Evolutionary conservation across 2,113 vertebrate genomes (phyloP), one percentile per base, ranked within the genome.

Genomic region (Caracal caracal): DNA sequence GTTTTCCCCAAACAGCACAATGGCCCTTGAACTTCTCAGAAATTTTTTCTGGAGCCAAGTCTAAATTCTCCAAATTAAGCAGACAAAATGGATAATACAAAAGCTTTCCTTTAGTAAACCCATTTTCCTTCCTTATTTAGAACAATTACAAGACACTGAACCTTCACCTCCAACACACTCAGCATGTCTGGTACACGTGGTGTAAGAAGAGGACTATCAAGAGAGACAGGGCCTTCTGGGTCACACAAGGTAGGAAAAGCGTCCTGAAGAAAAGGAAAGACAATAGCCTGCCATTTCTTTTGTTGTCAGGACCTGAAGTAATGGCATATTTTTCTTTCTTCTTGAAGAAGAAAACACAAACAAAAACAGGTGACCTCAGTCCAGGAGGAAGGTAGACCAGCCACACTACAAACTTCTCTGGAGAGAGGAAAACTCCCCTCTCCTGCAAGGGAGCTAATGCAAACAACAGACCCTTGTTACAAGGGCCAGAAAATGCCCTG

Each of bases 391-490:
- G 94, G 83, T 28, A 84, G 83, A 84, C 82, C 76, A 68, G 90
- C 87, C 35, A 59, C 61, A 83, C 79, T n/a, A 47, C 59, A 40
- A 66, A 79, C 47, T 76, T 82, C 35, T 87, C 70, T 68, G 80
- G 76, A 80, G 12, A 43, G 76, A 81, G 70, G 66, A 79, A 89
- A 78, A 61, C 40, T 51, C n/a, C 82, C 17, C 83, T 86, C 87
- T 89, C 75, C 63, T 73, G 70, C 59, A 93, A 87, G 78, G 79
- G n/a, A 65, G 56, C 92, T 84, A 95, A 91, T 93, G 92, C 92
- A 87, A 96, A 97, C 94, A 98, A 98, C 35, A 95, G 92, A 85
- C 70, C 15, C 89, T 95, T 97, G 95, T 97, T 68, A 76, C 53
- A 92, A 92, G 94, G 90, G 78, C 94, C 68, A 88, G 84, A 92